These are phyloP conservation scores for Blomia tropicalis DNA, from an alignment of 2,888 invertebrate species.

Conservation along the genomic window DNA sequence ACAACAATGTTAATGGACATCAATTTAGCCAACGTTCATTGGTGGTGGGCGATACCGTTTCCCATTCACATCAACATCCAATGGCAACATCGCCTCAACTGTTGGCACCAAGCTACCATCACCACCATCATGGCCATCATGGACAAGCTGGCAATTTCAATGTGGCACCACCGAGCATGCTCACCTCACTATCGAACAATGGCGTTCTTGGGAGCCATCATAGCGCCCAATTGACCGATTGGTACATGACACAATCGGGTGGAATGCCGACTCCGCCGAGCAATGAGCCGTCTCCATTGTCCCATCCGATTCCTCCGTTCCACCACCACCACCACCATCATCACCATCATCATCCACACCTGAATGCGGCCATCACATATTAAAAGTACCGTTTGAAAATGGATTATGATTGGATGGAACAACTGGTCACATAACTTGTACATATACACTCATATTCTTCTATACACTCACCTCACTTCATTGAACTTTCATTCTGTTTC, in stretches of 20 bases:
- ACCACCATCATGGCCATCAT: not conserved
- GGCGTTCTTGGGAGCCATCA: constrained; percentile 14
- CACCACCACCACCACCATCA: constrained; percentile 33
- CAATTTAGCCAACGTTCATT: not conserved
- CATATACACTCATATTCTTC: too few relatives aligned
- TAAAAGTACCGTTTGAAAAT: not conserved
- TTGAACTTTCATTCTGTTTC: too few relatives aligned
- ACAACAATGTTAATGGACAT: not conserved
- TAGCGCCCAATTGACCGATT: constrained; percentile 48
- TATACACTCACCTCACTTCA: too few relatives aligned
- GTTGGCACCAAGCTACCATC: not conserved
- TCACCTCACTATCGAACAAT: constrained; percentile 8
- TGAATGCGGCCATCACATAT: constrained; percentile 15
- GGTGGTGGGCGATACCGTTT: not conserved
- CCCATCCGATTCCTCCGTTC: constrained; percentile 31
- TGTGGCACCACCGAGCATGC: not conserved
- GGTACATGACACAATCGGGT: constrained; percentile 58
- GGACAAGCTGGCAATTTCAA: not conserved
- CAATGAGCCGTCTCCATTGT: constrained; percentile 48
- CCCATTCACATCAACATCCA: not conserved
- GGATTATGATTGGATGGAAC: too few relatives aligned
- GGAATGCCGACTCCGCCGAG: constrained; percentile 48
- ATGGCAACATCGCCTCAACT: constrained; percentile 3
- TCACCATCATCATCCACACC: constrained; percentile 30
- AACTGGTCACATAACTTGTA: too few relatives aligned